These are phyloP conservation scores for Sakesphorus luctuosus DNA, from an alignment of 2,113 vertebrate species.

Conservation along the genomic window DNA sequence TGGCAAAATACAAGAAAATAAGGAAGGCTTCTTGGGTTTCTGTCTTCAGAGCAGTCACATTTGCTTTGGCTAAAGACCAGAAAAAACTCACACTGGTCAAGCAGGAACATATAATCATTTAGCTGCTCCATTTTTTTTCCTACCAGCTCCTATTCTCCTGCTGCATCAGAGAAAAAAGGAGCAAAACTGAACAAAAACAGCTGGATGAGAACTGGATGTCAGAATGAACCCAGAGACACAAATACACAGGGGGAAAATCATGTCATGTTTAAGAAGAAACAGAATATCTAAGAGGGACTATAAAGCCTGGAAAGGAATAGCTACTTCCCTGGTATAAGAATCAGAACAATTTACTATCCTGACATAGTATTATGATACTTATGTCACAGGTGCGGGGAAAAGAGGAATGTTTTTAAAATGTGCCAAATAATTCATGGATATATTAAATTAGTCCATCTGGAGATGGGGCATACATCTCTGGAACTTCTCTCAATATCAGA, in stretches of 20 bases:
- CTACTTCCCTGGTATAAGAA: background rate
- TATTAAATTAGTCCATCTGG: background rate
- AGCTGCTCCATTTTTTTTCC: background rate
- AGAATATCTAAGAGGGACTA: background rate
- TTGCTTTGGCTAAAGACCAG: background rate
- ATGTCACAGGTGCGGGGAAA: background rate
- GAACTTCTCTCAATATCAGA: background rate
- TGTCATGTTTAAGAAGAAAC: background rate
- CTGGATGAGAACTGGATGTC: background rate
- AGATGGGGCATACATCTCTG: background rate
- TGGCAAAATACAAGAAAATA: background rate
- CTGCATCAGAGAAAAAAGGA: background rate
- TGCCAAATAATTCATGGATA: background rate
- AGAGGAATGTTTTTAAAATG: background rate
- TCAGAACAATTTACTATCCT: background rate
- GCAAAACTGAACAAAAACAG: background rate
- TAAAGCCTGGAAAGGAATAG: background rate
- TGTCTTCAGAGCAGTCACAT: background rate
- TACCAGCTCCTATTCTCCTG: background rate
- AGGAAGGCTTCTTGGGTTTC: background rate
- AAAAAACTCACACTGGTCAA: rapidly evolving
- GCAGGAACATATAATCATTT: background rate
- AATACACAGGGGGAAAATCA: background rate
- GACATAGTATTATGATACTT: background rate
- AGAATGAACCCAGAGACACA: background rate